phyloP scores from a whole-genome alignment of 1,140 invertebrate species.

The Meloidogyne chitwoodi region DNA sequence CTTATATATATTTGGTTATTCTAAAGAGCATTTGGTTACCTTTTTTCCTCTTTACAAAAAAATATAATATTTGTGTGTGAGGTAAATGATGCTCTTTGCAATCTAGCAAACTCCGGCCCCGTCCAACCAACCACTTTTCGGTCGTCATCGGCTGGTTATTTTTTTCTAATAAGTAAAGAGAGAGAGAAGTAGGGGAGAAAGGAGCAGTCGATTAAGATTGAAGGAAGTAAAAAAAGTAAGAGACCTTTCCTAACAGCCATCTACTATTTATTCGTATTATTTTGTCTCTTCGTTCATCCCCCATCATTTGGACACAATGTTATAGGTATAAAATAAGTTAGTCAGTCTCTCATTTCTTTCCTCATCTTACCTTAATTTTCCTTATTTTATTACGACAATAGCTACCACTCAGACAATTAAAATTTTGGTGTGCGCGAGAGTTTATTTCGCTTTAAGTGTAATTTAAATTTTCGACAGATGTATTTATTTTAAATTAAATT shows the following conservation, averaged over 20 bases:
- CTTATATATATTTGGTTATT: background rate
- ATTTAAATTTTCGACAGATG: background rate
- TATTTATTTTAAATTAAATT: background rate
- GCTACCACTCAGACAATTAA: background rate
- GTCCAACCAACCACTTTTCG: background rate
- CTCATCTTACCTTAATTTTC: background rate
- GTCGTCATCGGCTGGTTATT: background rate
- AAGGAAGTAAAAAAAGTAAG: background rate
- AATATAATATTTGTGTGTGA: background rate
- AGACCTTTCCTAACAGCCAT: background rate
- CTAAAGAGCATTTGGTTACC: background rate
- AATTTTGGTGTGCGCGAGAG: background rate
- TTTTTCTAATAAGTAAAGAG: background rate
- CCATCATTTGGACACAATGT: background rate
- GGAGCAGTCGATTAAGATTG: background rate
- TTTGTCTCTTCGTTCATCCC: too few species aligned
- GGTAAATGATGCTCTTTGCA: background rate
- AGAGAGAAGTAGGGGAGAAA: background rate
- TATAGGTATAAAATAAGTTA: background rate
- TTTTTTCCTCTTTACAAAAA: background rate
- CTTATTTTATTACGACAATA: background rate
- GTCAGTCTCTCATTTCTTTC: background rate
- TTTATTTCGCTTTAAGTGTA: background rate
- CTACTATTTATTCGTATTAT: background rate
- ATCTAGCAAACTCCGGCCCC: background rate